Percentiles rank a stretch among this genome's conserved stretches.
Evolutionary conservation across 2,113 vertebrate species (phyloP).

Genomic region (Craseonycteris thonglongyai): DNA sequence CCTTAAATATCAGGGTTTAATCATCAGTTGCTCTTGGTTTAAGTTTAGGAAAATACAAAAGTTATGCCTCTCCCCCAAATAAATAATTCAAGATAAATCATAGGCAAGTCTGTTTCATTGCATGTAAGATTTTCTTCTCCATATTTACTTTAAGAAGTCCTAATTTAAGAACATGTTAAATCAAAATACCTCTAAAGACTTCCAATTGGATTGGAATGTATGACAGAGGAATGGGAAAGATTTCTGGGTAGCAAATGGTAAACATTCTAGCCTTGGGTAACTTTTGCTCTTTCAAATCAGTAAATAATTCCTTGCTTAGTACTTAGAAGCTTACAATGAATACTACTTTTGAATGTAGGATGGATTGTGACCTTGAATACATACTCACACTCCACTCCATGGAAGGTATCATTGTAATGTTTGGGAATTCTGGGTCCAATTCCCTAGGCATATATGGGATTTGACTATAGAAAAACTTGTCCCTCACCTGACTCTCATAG

Average conservation of each 20-base stretch:
- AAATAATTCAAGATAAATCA: neutral
- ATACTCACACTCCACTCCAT: neutral
- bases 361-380: neutral
- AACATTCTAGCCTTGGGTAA: neutral
- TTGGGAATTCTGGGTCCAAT: slow-evolving; percentile 51
- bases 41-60: slow-evolving; percentile 10
- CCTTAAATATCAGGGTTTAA: neutral
- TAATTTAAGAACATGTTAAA: slow-evolving; percentile 64
- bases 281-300: neutral
- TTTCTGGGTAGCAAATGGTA: neutral
- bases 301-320: neutral
- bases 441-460: neutral
- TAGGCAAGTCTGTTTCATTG: slow-evolving; percentile 22
- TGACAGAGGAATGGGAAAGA: neutral
- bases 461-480: slow-evolving; percentile 43
- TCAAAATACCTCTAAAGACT: slow-evolving; percentile 28
- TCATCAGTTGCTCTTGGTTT: neutral
- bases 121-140: slow-evolving; percentile 43
- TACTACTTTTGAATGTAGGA: neutral
- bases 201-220: slow-evolving; percentile 29
- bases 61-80: neutral
- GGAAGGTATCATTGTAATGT: slow-evolving; percentile 53
- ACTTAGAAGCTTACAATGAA: neutral
- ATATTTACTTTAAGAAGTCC: slow-evolving; percentile 58
- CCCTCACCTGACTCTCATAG: slow-evolving; percentile 22